A percentile compares a stretch with the other conserved stretches of the same genome.
Evolutionary conservation across 2,888 invertebrate species (phyloP).

Genomic region (Deladenus siricidicola): DNA sequence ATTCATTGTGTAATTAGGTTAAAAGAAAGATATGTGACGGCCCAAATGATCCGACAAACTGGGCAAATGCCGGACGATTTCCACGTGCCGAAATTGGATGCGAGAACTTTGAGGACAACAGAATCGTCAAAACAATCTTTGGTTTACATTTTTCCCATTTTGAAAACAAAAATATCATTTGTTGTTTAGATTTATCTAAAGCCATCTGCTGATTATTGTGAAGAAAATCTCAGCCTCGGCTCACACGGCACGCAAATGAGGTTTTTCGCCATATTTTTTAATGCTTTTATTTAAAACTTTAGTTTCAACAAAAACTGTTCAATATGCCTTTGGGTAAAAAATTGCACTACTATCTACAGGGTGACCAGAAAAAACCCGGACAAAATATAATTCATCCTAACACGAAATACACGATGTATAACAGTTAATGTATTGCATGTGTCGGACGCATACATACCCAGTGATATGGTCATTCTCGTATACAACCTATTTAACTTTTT

Average conservation of each 20-base stretch:
- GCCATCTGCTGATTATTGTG: conserved; percentile 76
- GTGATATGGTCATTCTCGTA: too few species aligned
- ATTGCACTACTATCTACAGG: too few species aligned
- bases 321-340: too few species aligned
- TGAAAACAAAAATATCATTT: neutral
- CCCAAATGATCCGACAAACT: conserved; percentile 7
- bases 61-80: conserved; percentile 2
- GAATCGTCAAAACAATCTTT: neutral
- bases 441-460: too few species aligned
- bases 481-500: too few species aligned
- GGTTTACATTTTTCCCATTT: neutral
- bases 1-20: conserved; percentile 1
- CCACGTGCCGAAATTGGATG: conserved; percentile 1
- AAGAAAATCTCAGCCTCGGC: conserved; percentile 66
- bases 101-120: conserved; percentile 2
- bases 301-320: too few species aligned
- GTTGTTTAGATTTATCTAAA: conserved; percentile 63
- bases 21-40: conserved; percentile 8
- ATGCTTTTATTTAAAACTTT: too few species aligned
- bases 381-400: too few species aligned
- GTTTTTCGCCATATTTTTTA: conserved; percentile 56
- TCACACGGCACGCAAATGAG: conserved; percentile 71
- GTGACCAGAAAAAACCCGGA: too few species aligned
- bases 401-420: too few species aligned
- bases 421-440: too few species aligned